Conservation (phyloP, 2,888 invertebrate genomes). For the Palloptera scutellata region DNA sequence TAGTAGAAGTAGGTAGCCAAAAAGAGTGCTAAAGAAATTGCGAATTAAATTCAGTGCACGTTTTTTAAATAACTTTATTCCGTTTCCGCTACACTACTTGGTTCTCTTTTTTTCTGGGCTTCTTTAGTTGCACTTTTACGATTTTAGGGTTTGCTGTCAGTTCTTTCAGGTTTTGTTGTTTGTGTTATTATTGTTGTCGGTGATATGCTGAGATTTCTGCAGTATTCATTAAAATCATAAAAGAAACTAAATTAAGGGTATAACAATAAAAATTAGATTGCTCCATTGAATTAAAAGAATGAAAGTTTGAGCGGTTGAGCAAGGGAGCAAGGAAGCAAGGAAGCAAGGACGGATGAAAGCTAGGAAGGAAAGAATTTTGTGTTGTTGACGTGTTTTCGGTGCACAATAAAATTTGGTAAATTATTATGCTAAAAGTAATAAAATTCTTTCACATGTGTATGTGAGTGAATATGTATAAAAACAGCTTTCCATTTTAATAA, state of each 20-base stretch:
- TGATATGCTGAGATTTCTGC: neutral
- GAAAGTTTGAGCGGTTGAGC: too few relatives aligned
- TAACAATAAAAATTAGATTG: neutral
- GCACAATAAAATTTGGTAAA: too few relatives aligned
- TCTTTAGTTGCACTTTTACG: neutral
- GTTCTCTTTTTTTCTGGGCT: slow-evolving; percentile 1
- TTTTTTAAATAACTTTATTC: slow-evolving; percentile 30
- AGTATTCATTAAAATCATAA: slow-evolving; percentile 6
- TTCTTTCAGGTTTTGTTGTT: neutral
- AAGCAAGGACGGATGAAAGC: too few relatives aligned
- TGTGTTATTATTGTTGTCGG: neutral
- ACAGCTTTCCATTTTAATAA: too few relatives aligned
- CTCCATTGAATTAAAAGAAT: neutral
- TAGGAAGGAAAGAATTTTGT: too few relatives aligned
- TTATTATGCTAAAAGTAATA: too few relatives aligned
- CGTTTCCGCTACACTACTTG: neutral
- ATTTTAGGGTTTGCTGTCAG: neutral
- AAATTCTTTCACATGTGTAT: too few relatives aligned
- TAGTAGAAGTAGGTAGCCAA: neutral
- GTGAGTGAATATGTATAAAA: too few relatives aligned
- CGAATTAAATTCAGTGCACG: slow-evolving; percentile 29
- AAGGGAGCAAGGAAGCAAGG: too few relatives aligned
- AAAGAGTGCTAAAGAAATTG: slow-evolving; percentile 6
- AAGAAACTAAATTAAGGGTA: neutral
- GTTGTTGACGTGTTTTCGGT: too few relatives aligned